Evolutionary conservation across 1,140 invertebrate species (phyloP).

Genomic region (Hyles euphorbiae): DNA sequence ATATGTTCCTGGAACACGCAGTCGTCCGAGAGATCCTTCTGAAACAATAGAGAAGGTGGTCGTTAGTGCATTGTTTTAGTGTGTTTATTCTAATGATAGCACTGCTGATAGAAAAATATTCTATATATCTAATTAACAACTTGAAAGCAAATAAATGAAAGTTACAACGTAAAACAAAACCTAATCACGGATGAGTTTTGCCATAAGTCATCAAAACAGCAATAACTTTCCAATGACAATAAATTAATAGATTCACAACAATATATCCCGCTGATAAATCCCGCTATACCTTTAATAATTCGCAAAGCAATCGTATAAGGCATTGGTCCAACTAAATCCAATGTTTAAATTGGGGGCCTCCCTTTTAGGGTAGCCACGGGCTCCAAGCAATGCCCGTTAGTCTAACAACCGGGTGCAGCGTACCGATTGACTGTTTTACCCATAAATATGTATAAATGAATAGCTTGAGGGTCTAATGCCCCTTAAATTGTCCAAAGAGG

Average conservation of each 20-base stretch:
- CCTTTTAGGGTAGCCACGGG: constrained; percentile 23
- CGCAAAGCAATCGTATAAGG: constrained; percentile 10
- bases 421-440: constrained; percentile 46
- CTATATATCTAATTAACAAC: not conserved
- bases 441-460: constrained; percentile 53
- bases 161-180: not conserved
- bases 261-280: constrained; percentile 17
- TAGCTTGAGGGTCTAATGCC: constrained; percentile 38
- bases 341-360: constrained; percentile 28
- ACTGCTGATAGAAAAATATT: too few relatives aligned
- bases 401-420: too few relatives aligned
- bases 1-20: constrained; percentile 91
- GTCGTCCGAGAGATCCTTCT: constrained; percentile 87
- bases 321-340: constrained; percentile 26
- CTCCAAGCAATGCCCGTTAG: not conserved
- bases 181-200: too few relatives aligned
- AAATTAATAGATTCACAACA: not conserved
- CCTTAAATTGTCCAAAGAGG: constrained; percentile 45
- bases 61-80: too few relatives aligned
- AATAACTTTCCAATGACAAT: too few relatives aligned
- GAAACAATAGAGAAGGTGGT: constrained; percentile 77
- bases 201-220: too few relatives aligned
- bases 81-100: too few relatives aligned
- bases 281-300: constrained; percentile 13
- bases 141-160: not conserved